Percentiles rank a stretch among this genome's conserved stretches.
These are phyloP conservation scores for Acrossocheilus fasciatus DNA, from an alignment of 2,797 vertebrate species.

Conservation along the genomic window DNA sequence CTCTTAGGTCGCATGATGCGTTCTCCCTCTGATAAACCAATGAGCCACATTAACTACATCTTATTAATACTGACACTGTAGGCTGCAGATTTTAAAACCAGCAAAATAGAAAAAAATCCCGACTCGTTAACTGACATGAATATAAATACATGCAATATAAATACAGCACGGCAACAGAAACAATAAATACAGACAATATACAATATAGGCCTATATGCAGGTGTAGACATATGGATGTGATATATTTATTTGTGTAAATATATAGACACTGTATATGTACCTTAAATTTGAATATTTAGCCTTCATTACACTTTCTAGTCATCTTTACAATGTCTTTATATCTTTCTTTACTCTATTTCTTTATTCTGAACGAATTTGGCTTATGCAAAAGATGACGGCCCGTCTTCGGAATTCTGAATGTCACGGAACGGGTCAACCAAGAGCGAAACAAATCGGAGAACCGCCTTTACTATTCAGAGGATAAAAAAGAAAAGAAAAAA, in stretches of 20 bases:
- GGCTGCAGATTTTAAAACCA: no score
- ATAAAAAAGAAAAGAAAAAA: constrained; percentile 54
- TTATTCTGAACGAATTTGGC: not conserved
- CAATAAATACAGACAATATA: not conserved
- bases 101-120: no score
- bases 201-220: no score
- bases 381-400: constrained; percentile 27
- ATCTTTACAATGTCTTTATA: not conserved
- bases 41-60: no score
- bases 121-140: not conserved
- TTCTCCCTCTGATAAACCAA: not conserved
- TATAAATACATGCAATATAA: not conserved
- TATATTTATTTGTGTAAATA: not conserved
- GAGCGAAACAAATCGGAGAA: constrained; percentile 81
- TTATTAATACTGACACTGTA: no score
- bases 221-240: not conserved
- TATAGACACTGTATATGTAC: not conserved
- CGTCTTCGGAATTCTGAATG: constrained; percentile 31
- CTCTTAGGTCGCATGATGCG: not conserved
- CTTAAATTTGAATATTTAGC: not conserved
- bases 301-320: not conserved
- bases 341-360: not conserved
- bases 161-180: not conserved
- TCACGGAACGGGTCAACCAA: constrained; percentile 49
- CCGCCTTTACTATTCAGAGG: constrained; percentile 77